These are phyloP conservation scores for Atherinosoma microstoma DNA, from an alignment of 2,797 vertebrate species.

Conservation along the genomic window DNA sequence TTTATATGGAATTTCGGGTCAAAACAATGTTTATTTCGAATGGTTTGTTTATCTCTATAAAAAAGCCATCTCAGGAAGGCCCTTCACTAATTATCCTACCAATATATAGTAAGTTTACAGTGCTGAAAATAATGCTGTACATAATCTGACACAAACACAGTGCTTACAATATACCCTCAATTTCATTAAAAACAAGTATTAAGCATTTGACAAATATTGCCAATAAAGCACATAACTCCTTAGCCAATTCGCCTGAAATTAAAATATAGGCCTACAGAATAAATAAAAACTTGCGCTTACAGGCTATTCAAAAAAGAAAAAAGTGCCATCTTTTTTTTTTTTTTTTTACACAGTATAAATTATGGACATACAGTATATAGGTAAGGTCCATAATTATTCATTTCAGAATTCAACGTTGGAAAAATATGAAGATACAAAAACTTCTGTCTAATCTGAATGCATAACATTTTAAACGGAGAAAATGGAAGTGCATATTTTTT, in stretches of 20 bases:
- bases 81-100: slow-evolving; percentile 80
- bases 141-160: slow-evolving; percentile 83
- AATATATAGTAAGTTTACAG: slow-evolving; percentile 90
- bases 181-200: slow-evolving; percentile 82
- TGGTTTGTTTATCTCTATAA: slow-evolving; percentile 70
- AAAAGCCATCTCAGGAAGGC: slow-evolving; percentile 64
- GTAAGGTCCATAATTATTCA: slow-evolving; percentile 65
- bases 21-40: slow-evolving; percentile 66
- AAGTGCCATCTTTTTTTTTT: slow-evolving; percentile 93
- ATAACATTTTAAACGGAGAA: slow-evolving; percentile 45
- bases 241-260: slow-evolving; percentile 84
- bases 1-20: slow-evolving; percentile 57
- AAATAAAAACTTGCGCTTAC: slow-evolving; percentile 91
- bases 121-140: slow-evolving; percentile 90
- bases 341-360: slow-evolving; percentile 69
- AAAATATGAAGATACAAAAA: slow-evolving; percentile 45
- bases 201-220: slow-evolving; percentile 97
- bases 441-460: slow-evolving; percentile 49
- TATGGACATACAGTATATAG: slow-evolving; percentile 50
- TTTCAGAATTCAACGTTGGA: slow-evolving; percentile 57
- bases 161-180: slow-evolving; percentile 85
- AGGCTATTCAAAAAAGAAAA: slow-evolving; percentile 83
- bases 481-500: slow-evolving; percentile 67
- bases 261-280: slow-evolving; percentile 89
- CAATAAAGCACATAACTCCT: slow-evolving; percentile 91